These are phyloP conservation scores for Acanthaster planci DNA, from an alignment of 35 echinoderm and acorn worm genomes.

Conservation along the genomic window DNA sequence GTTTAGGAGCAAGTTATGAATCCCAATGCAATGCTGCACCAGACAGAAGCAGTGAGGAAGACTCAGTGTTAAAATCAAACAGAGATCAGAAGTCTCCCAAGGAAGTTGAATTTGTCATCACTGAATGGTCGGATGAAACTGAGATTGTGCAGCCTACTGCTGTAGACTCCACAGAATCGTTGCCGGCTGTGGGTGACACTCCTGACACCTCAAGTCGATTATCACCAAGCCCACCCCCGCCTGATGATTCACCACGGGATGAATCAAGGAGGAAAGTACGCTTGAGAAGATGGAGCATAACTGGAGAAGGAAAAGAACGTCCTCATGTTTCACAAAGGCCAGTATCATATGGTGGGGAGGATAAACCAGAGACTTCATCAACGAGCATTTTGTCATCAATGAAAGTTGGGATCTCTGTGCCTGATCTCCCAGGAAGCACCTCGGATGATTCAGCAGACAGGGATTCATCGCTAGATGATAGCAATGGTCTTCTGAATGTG, in stretches of 20 bases:
- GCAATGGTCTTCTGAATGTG: not conserved
- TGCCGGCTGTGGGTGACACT: too few relatives aligned
- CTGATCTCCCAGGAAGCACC: not conserved
- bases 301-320: not conserved
- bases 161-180: too few relatives aligned
- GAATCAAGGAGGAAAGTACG: not conserved
- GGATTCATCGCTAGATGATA: conserved; percentile 6
- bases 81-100: not conserved
- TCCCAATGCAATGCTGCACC: not conserved
- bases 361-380: not conserved
- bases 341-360: not conserved
- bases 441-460: not conserved
- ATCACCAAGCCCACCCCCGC: too few relatives aligned
- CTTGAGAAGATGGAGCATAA: conserved; percentile 10
- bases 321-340: not conserved
- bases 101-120: conserved; percentile 7
- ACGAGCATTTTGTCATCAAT: conserved; percentile 7
- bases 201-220: too few relatives aligned
- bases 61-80: not conserved
- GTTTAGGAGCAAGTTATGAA: conserved; percentile 17
- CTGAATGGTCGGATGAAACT: not conserved
- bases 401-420: conserved; percentile 16
- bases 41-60: too few relatives aligned
- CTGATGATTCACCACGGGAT: not conserved
- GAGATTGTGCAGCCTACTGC: not conserved